phyloP scores from a whole-genome alignment of 2,797 vertebrate species.

The Allobates femoralis region DNA sequence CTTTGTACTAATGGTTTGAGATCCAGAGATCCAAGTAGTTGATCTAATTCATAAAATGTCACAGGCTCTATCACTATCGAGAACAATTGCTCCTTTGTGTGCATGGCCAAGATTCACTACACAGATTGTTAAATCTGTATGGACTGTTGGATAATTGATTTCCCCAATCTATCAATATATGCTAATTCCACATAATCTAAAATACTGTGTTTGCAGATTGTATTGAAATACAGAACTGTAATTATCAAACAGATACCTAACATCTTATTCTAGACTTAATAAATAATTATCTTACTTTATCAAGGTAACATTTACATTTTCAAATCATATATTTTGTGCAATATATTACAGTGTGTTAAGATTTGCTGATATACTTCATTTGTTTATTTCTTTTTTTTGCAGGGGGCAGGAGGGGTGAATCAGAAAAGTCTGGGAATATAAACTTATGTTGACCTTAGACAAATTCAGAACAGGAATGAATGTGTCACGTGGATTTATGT shows the following conservation, averaged over 20 bases:
- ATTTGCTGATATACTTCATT: not conserved
- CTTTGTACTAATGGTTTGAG: constrained; percentile 61
- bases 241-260: constrained; percentile 20
- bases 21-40: constrained; percentile 59
- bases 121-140: constrained; percentile 41
- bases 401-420: no score
- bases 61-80: constrained; percentile 52
- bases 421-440: no score
- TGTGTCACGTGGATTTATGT: no score
- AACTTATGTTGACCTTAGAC: no score
- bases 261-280: not conserved
- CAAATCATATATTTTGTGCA: not conserved
- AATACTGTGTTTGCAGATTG: constrained; percentile 25
- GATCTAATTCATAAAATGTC: constrained; percentile 63
- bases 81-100: constrained; percentile 59
- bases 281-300: not conserved
- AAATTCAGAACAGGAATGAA: no score
- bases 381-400: not conserved
- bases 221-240: not conserved
- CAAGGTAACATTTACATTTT: not conserved
- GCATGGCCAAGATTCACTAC: constrained; percentile 30
- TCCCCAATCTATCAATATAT: constrained; percentile 43
- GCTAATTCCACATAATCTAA: constrained; percentile 31
- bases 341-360: not conserved
- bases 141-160: constrained; percentile 56